Conservation (phyloP, 2,888 invertebrate genomes). For the Ischnus inquisitorius region DNA sequence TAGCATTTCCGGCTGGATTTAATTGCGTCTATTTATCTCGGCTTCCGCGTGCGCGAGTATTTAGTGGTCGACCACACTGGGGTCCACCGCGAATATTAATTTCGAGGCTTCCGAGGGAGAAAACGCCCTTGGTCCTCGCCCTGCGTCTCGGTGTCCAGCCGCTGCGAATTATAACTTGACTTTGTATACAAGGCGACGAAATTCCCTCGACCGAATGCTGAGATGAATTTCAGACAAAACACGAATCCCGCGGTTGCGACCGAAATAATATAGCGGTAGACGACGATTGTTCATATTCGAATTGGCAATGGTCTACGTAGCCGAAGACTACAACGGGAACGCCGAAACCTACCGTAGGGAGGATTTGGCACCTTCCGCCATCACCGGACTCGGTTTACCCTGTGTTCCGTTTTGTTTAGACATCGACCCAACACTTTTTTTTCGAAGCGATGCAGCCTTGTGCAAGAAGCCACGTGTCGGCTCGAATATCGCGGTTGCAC, state of each 20-base stretch:
- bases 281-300: not conserved
- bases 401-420: not conserved
- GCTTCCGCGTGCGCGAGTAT: conserved; percentile 72
- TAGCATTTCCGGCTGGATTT: conserved; percentile 75
- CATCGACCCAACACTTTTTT: conserved; percentile 9
- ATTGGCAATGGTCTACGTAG: no score
- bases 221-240: conserved; percentile 15
- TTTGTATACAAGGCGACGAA: conserved; percentile 53
- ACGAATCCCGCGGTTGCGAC: not conserved
- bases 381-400: not conserved
- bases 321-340: no score
- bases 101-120: conserved; percentile 64
- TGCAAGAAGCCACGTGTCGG: conserved; percentile 18
- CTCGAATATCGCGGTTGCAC: conserved; percentile 36
- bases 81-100: conserved; percentile 75
- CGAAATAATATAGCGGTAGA: not conserved
- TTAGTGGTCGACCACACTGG: conserved; percentile 70
- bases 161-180: conserved; percentile 66
- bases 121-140: conserved; percentile 45
- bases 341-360: not conserved
- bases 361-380: not conserved
- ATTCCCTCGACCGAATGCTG: conserved; percentile 12
- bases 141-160: conserved; percentile 54
- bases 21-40: conserved; percentile 78
- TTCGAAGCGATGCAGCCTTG: not conserved